Conservation (phyloP, 2,888 invertebrate species). For the Cataglyphis cursor region DNA sequence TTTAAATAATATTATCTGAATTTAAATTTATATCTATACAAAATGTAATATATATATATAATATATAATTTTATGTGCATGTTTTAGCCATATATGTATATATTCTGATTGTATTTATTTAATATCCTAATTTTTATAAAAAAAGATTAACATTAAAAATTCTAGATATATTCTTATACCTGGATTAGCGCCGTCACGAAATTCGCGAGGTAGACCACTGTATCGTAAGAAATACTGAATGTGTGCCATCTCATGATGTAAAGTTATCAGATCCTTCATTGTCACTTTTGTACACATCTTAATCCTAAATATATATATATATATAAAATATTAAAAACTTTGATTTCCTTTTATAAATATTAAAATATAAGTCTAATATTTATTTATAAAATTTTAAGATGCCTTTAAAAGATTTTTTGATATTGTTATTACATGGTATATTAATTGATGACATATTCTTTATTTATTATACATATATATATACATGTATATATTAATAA, state of each 20-base stretch:
- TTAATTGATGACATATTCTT: not conserved
- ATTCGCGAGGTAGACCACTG: conserved; percentile 93
- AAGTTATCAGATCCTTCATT: conserved; percentile 95
- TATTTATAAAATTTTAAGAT: not conserved
- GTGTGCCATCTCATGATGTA: conserved; percentile 97
- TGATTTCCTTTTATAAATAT: conserved; percentile 2
- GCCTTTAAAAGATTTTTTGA: not conserved
- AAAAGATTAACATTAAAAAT: not conserved
- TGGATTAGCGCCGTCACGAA: conserved; percentile 97
- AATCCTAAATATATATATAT: conserved; percentile 88
- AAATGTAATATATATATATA: not conserved
- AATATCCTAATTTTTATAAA: not conserved
- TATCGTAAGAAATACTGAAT: conserved; percentile 96
- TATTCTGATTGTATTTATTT: not conserved
- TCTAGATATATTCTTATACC: conserved; percentile 87
- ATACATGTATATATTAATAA: not conserved
- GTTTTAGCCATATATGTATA: not conserved
- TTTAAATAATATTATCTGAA: not conserved
- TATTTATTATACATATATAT: not conserved
- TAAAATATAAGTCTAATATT: not conserved
- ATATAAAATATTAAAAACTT: not conserved
- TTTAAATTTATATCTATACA: not conserved
- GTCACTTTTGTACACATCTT: conserved; percentile 96
- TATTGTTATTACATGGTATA: not conserved
- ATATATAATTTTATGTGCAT: not conserved